Evolutionary conservation across 2,113 vertebrate genomes (phyloP).

Genomic region (Pachyramphus minor): DNA sequence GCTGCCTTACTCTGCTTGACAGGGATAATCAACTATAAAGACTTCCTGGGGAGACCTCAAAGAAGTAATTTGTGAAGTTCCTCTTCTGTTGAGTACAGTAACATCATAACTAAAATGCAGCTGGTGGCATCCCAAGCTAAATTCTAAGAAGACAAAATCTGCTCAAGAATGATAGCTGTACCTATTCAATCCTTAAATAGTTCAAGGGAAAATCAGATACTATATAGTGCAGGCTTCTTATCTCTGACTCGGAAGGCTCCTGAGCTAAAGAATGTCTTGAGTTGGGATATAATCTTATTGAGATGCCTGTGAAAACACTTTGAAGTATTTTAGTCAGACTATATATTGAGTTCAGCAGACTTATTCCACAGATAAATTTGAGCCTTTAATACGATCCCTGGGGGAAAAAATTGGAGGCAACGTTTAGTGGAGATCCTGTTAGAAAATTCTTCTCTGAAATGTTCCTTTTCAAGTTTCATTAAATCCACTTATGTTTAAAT

Average conservation of each 20-base stretch:
- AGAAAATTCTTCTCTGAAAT: neutral
- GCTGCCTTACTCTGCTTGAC: neutral
- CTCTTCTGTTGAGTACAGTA: neutral
- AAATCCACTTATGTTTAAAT: neutral
- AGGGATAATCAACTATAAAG: neutral
- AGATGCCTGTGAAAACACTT: constrained; percentile 35
- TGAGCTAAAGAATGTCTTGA: neutral
- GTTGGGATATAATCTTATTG: constrained; percentile 23
- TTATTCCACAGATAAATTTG: neutral
- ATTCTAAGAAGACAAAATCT: neutral
- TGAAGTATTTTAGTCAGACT: constrained; percentile 20
- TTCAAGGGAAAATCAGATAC: constrained; percentile 33
- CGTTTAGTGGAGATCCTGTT: neutral
- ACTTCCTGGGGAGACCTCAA: neutral
- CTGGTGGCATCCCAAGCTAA: neutral
- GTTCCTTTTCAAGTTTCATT: neutral
- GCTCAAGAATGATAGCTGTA: neutral
- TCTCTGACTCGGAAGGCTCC: constrained; percentile 1
- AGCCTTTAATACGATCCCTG: neutral
- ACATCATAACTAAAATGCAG: neutral
- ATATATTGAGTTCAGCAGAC: constrained; percentile 11
- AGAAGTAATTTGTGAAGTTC: neutral
- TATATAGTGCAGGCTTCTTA: neutral
- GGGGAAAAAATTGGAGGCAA: neutral
- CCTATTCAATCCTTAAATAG: neutral